Evolutionary conservation across 2,797 vertebrate genomes (phyloP).

Genomic region (Takifugu rubripes): DNA sequence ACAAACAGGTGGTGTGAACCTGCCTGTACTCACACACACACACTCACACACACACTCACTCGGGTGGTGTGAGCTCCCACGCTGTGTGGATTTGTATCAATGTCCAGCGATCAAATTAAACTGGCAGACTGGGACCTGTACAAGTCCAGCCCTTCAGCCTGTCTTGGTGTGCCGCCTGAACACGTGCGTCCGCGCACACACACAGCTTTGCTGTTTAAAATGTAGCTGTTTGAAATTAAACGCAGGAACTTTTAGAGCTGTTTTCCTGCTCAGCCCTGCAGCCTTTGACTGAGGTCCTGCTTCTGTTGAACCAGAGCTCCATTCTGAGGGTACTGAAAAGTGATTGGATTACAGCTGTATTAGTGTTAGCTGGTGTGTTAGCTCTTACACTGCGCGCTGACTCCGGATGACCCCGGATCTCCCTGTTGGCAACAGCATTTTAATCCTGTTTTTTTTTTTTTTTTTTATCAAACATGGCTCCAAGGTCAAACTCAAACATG

Average conservation of each 20-base stretch:
- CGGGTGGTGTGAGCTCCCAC: slow-evolving; percentile 54
- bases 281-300: slow-evolving; percentile 24
- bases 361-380: slow-evolving; percentile 37
- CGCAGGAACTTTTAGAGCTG: slow-evolving; percentile 19
- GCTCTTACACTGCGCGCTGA: slow-evolving; percentile 44
- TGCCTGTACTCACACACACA: slow-evolving; percentile 24
- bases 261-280: slow-evolving; percentile 42
- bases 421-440: slow-evolving; percentile 18
- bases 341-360: slow-evolving; percentile 1
- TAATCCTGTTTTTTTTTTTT: slow-evolving; percentile 15
- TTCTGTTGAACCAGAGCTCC: slow-evolving; percentile 45
- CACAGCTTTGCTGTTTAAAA: too few species aligned
- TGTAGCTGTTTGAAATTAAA: too few species aligned
- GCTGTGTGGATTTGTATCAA: slow-evolving; percentile 68
- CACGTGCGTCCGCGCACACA: neutral
- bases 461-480: neutral
- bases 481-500: neutral
- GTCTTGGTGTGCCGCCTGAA: slow-evolving; percentile 16
- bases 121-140: slow-evolving; percentile 53
- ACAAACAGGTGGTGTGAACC: slow-evolving; percentile 65
- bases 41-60: slow-evolving; percentile 23
- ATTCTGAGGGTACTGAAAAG: slow-evolving; percentile 55
- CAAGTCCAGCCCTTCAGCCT: slow-evolving; percentile 46
- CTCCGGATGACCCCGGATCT: slow-evolving; percentile 53
- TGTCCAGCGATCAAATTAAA: slow-evolving; percentile 70